phyloP scores from a whole-genome alignment of 1,140 invertebrate species.

The Lordiphosa clarofinis region DNA sequence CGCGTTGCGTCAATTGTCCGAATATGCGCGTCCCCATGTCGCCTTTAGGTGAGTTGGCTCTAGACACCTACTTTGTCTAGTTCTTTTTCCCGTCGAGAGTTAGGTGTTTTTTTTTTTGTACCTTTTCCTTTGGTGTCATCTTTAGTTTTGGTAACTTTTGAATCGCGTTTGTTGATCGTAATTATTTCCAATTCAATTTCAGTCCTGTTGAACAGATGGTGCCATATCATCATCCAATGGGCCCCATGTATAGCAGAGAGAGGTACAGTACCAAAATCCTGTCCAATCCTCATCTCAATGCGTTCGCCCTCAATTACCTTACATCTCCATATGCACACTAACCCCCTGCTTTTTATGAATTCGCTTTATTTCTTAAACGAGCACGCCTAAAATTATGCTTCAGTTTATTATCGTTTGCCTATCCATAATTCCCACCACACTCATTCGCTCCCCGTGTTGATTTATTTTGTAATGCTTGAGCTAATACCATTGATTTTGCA shows the following conservation, averaged over 20 bases:
- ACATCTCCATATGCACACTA: conserved; percentile 8
- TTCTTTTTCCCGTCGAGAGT: conserved; percentile 74
- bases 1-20: conserved; percentile 92
- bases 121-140: conserved; percentile 1
- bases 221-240: conserved; percentile 80
- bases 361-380: conserved; percentile 18
- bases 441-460: background rate
- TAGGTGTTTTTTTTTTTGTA: conserved; percentile 17
- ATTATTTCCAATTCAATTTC: conserved; percentile 77
- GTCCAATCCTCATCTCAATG: conserved; percentile 45
- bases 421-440: conserved; percentile 18
- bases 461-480: background rate
- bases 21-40: conserved; percentile 93
- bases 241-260: conserved; percentile 80
- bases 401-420: conserved; percentile 44
- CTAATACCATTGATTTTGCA: conserved; percentile 1
- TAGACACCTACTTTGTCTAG: conserved; percentile 15
- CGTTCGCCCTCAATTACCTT: conserved; percentile 13
- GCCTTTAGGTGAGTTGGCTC: conserved; percentile 85
- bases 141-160: conserved; percentile 6
- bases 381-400: conserved; percentile 43
- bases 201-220: conserved; percentile 80
- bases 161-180: conserved; percentile 55
- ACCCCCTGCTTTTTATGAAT: conserved; percentile 16
- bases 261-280: conserved; percentile 77